These are phyloP conservation scores for Trichogramma dendrolimi DNA, from an alignment of 2,888 invertebrate species.

Conservation along the genomic window DNA sequence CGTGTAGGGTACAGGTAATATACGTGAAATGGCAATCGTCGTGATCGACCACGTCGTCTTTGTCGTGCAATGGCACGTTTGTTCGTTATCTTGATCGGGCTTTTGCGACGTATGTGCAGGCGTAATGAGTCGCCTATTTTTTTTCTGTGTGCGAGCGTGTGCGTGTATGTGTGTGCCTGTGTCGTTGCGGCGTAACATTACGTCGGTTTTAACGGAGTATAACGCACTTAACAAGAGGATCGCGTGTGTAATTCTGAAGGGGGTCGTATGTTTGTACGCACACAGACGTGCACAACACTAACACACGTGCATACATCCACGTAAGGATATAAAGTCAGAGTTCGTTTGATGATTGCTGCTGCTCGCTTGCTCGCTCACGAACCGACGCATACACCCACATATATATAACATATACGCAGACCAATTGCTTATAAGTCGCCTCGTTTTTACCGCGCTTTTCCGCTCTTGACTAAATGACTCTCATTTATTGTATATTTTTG, in stretches of 20 bases:
- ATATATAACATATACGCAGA: not conserved
- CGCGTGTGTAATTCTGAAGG: slow-evolving; percentile 32
- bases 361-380: too few species aligned
- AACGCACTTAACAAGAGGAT: slow-evolving; percentile 44
- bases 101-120: slow-evolving; percentile 19
- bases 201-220: slow-evolving; percentile 42
- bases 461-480: slow-evolving; percentile 17
- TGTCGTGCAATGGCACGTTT: slow-evolving; percentile 3
- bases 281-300: not conserved
- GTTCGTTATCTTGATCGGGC: slow-evolving; percentile 22
- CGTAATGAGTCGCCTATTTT: slow-evolving; percentile 29
- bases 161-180: not conserved
- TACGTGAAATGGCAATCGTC: not conserved
- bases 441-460: slow-evolving; percentile 12
- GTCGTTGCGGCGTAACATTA: slow-evolving; percentile 33
- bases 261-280: too few species aligned
- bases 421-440: slow-evolving; percentile 5
- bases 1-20: too few species aligned
- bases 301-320: not conserved
- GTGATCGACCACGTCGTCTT: slow-evolving; percentile 4
- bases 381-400: too few species aligned
- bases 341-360: not conserved
- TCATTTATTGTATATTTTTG: slow-evolving; percentile 7
- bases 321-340: not conserved
- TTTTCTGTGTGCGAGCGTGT: not conserved